Base-by-base conservation (phyloP, 2,888 invertebrate species). In the Lasioglossum calceatum region DNA sequence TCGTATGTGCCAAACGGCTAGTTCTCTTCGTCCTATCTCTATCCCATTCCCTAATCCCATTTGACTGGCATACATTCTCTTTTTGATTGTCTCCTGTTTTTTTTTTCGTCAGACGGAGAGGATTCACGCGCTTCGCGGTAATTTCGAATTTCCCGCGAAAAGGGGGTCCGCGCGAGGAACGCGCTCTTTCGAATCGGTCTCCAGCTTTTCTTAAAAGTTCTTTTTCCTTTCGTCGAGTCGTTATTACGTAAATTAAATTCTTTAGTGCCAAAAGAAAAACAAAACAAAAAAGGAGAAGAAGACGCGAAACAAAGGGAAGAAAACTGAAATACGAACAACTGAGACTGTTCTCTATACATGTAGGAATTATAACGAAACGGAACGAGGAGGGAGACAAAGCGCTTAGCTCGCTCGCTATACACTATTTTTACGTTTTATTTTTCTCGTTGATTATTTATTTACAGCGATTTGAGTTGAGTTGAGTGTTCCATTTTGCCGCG, bases 181-280 rank as follows among this genome's bases (percentile, higher is more conserved):
- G 44, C 50, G 50, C 23, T 42, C 67, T 82, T 36, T 42, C 19
- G 19, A 39, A 4, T 61, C 44, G 23, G 67, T 32, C 23, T 71
- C 7, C 32, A n/a, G 5, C 39, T 5, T 58, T 44, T 16, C 10
- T n/a, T 19, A 36, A 27, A 44, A 14, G 16, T 76, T 32, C 5
- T 42, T 36, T 39, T 39, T 32, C 16, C 27, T 12, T 70, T 50
- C n/a, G 61, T 61, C 32, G 7, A 75, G 27, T 71, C 72, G n/a
- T 19, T 44, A 27, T 14, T 61, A 70, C 50, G 74, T 74, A 79
- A 91, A 92, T 74, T 91, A 90, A 91, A 93, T 92, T 93, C 93
- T 92, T 93, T 93, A 93, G 93, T 93, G 93, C 93, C 93, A 93
- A 93, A 93, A 87, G 70, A 39, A 79, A 79, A 27, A 81, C 44